Conservation (phyloP, 35 echinoderm and acorn worm genomes). For the Lytechinus variegatus region DNA sequence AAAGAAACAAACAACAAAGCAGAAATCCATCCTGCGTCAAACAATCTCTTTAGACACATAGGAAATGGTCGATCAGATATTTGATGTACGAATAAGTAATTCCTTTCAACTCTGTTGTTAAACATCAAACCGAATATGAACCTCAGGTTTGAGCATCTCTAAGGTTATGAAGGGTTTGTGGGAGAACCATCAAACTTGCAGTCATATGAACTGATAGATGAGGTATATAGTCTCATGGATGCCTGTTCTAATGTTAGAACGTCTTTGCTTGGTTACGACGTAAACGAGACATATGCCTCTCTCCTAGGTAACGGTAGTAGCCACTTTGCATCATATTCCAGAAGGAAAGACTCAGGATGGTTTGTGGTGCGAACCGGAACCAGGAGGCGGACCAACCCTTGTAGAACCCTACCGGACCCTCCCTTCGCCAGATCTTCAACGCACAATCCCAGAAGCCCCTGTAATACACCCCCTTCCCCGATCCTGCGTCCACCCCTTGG, state of each 20-base stretch:
- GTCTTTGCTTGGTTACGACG: not conserved
- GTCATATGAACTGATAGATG: too few relatives aligned
- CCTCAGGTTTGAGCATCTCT: too few relatives aligned
- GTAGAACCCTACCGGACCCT: constrained; percentile 88
- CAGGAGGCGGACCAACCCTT: constrained; percentile 99
- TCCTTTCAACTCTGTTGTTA: too few relatives aligned
- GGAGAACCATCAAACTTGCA: too few relatives aligned
- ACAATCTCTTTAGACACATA: too few relatives aligned
- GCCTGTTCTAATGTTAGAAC: not conserved
- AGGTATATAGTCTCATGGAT: not conserved
- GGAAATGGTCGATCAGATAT: too few relatives aligned
- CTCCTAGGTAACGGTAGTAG: not conserved
- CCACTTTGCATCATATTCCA: constrained; percentile 64
- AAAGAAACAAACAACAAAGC: too few relatives aligned
- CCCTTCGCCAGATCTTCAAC: constrained; percentile 75
- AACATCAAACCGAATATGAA: too few relatives aligned
- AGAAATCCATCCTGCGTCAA: too few relatives aligned
- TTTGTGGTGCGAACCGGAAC: constrained; percentile 92
- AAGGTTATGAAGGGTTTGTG: too few relatives aligned
- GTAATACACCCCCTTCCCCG: constrained; percentile 80
- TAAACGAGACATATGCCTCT: not conserved
- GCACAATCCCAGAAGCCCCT: constrained; percentile 82
- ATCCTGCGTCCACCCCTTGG: constrained; percentile 77
- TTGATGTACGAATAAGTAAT: too few relatives aligned
- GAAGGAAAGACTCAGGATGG: constrained; percentile 83